Conservation (phyloP, 2,113 vertebrate genomes). For the Puntigrus tetrazona region DNA sequence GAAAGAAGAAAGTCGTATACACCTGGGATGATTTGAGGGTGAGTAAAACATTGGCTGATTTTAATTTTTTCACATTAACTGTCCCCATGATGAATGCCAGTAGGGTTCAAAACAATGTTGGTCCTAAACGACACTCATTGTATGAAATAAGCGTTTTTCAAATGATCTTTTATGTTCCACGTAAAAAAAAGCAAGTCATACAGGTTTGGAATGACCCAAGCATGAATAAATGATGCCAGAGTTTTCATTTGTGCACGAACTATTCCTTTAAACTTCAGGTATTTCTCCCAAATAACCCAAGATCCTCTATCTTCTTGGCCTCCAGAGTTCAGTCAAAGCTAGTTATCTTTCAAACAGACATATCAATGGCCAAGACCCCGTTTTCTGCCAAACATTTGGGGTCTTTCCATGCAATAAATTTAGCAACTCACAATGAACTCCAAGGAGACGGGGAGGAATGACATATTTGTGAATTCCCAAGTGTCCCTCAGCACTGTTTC, state of each 20-base stretch:
- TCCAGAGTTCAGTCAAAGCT: slow-evolving; percentile 23
- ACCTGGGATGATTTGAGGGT: too few species aligned
- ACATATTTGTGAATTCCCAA: slow-evolving; percentile 38
- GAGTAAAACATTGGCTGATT: too few species aligned
- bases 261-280: not conserved
- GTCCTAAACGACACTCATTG: not conserved
- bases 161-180: not conserved
- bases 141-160: not conserved
- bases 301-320: slow-evolving; percentile 21
- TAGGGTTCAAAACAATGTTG: not conserved
- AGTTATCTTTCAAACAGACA: slow-evolving; percentile 54
- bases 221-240: not conserved
- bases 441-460: slow-evolving; percentile 67
- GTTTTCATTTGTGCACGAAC: not conserved
- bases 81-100: not conserved
- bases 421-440: slow-evolving; percentile 62
- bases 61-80: too few species aligned
- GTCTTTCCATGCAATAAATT: slow-evolving; percentile 65
- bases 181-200: not conserved
- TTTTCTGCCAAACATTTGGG: slow-evolving; percentile 41
- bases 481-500: not conserved
- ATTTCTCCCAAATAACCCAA: slow-evolving; percentile 33
- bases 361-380: slow-evolving; percentile 54
- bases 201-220: not conserved
- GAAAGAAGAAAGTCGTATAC: too few species aligned